Evolutionary conservation across 1,140 invertebrate genomes (phyloP).

Genomic region (Heliothis subflexa): DNA sequence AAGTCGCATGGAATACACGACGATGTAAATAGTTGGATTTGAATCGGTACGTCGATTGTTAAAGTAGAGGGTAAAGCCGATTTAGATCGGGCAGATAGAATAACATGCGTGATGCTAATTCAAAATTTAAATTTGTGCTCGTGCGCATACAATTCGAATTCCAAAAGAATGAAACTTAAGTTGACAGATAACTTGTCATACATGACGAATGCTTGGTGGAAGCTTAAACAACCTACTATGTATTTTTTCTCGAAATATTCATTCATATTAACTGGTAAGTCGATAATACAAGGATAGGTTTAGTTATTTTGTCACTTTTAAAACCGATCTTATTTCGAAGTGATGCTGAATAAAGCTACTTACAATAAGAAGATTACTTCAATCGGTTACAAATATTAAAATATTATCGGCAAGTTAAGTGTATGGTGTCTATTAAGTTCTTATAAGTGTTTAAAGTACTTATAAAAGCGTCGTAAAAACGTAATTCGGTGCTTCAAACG

Average conservation of each 20-base stretch:
- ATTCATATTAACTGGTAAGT: not conserved
- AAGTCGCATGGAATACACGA: constrained; percentile 21
- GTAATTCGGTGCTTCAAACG: not conserved
- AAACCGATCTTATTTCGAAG: too few relatives aligned
- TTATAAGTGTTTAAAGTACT: constrained; percentile 8
- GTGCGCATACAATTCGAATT: constrained; percentile 63
- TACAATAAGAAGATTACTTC: constrained; percentile 1
- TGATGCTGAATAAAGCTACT: too few relatives aligned
- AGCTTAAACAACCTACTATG: not conserved
- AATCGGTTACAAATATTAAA: constrained; percentile 9
- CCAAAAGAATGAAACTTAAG: constrained; percentile 61
- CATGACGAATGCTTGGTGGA: not conserved
- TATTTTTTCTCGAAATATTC: not conserved
- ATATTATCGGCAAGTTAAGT: constrained; percentile 22
- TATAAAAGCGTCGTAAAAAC: constrained; percentile 14
- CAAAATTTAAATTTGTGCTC: constrained; percentile 71
- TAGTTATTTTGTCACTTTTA: too few relatives aligned
- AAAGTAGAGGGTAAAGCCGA: constrained; percentile 73
- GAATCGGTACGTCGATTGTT: constrained; percentile 35
- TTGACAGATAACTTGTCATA: constrained; percentile 54
- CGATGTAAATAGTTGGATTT: constrained; percentile 47
- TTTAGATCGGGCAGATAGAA: constrained; percentile 78
- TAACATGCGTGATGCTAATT: constrained; percentile 74
- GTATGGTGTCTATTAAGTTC: constrained; percentile 1
- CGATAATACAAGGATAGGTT: too few relatives aligned